Evolutionary conservation across 2,888 invertebrate species (phyloP).

Genomic region (Heliconius aoede): DNA sequence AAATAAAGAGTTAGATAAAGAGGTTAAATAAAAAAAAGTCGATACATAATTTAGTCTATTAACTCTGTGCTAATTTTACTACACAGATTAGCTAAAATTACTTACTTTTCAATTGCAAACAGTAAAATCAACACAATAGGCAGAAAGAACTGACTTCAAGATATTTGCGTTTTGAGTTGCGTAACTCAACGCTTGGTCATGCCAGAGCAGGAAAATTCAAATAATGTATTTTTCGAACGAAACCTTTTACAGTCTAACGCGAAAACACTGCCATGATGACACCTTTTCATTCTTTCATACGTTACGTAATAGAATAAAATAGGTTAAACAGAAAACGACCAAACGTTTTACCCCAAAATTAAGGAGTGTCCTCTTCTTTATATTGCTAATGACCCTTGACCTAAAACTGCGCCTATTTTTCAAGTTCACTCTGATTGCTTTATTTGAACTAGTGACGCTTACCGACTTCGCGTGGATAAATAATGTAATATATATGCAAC

Average conservation of each 20-base stretch:
- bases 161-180: not conserved
- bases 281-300: not conserved
- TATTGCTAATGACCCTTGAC: slow-evolving; percentile 10
- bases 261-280: not conserved
- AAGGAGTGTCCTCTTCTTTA: not conserved
- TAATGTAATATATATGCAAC: not conserved
- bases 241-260: not conserved
- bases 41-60: too few species aligned
- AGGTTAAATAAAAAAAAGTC: too few species aligned
- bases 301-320: not conserved
- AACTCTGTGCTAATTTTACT: too few species aligned
- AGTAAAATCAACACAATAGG: too few species aligned
- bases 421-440: not conserved
- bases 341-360: not conserved
- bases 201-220: not conserved
- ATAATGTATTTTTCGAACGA: not conserved
- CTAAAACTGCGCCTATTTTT: slow-evolving; percentile 16
- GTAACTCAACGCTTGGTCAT: not conserved
- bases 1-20: too few species aligned
- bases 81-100: too few species aligned
- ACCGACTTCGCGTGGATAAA: not conserved
- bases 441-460: not conserved
- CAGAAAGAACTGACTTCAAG: too few species aligned
- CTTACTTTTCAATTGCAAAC: too few species aligned
- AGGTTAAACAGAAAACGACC: not conserved